These are phyloP conservation scores for Oncorhynchus masou DNA, from an alignment of 2,113 vertebrate species.

Conservation along the genomic window DNA sequence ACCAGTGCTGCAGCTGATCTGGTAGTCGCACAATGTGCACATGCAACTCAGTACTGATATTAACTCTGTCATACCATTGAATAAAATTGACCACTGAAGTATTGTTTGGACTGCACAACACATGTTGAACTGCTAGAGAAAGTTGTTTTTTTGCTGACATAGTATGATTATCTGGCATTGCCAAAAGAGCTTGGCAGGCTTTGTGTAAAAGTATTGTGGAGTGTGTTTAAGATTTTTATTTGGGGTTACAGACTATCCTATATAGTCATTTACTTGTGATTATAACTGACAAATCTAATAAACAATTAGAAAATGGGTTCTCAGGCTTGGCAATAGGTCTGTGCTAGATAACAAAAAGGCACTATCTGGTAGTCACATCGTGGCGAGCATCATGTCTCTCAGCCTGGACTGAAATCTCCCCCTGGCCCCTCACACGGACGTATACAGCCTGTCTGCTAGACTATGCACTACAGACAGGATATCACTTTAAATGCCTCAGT, in stretches of 20 bases:
- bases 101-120: conserved; percentile 23
- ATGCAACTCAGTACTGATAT: conserved; percentile 48
- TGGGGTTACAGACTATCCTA: neutral
- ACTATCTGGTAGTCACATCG: conserved; percentile 60
- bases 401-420: conserved; percentile 4
- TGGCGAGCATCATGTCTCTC: conserved; percentile 22
- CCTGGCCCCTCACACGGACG: neutral
- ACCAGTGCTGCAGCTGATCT: conserved; percentile 1
- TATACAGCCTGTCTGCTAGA: neutral
- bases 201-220: neutral
- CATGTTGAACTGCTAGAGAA: too few relatives aligned
- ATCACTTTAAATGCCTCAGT: conserved; percentile 34
- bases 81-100: conserved; percentile 9
- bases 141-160: too few relatives aligned
- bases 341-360: conserved; percentile 49
- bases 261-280: conserved; percentile 8
- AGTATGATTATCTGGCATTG: neutral
- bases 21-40: conserved; percentile 12
- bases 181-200: conserved; percentile 37
- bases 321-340: conserved; percentile 17
- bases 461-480: conserved; percentile 56
- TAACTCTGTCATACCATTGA: conserved; percentile 56
- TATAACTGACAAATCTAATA: too few relatives aligned
- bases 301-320: conserved; percentile 19
- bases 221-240: too few relatives aligned